These are phyloP conservation scores for Allobates femoralis DNA, from an alignment of 2,797 vertebrate species.

Conservation along the genomic window DNA sequence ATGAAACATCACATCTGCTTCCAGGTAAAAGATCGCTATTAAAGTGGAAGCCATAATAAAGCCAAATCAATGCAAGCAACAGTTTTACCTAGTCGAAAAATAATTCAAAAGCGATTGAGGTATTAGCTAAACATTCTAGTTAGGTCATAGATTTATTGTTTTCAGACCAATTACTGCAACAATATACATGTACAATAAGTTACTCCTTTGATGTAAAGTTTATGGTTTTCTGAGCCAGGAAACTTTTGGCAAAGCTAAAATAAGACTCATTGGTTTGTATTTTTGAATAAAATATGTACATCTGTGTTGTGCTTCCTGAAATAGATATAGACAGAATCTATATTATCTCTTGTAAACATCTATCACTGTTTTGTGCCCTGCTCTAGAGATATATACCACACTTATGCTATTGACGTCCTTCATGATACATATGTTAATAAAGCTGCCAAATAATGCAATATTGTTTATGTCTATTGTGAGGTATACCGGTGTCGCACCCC, in stretches of 20 bases:
- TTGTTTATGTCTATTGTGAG: neutral
- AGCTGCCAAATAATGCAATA: neutral
- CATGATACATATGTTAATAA: neutral
- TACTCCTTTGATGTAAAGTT: conserved; percentile 54
- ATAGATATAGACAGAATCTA: conserved; percentile 31
- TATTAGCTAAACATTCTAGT: conserved; percentile 54
- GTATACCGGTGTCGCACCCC: too few species aligned
- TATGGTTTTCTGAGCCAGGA: conserved; percentile 49
- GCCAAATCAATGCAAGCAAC: conserved; percentile 55
- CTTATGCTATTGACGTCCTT: neutral
- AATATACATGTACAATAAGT: conserved; percentile 51
- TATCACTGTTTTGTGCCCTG: neutral
- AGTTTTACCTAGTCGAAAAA: conserved; percentile 40
- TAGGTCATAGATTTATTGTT: conserved; percentile 59
- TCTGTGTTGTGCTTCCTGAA: conserved; percentile 51
- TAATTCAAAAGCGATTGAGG: conserved; percentile 45
- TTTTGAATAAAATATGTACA: conserved; percentile 51
- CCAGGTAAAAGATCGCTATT: conserved; percentile 65
- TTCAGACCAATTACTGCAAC: conserved; percentile 56
- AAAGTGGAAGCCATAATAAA: conserved; percentile 59
- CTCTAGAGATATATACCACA: neutral
- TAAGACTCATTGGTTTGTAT: conserved; percentile 37
- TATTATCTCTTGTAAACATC: neutral
- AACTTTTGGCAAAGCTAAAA: conserved; percentile 39
- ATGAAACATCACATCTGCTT: conserved; percentile 65